Evolutionary conservation across 2,888 invertebrate species (phyloP), one percentile per base, ranked within the genome.

Genomic region (Laothoe populi): DNA sequence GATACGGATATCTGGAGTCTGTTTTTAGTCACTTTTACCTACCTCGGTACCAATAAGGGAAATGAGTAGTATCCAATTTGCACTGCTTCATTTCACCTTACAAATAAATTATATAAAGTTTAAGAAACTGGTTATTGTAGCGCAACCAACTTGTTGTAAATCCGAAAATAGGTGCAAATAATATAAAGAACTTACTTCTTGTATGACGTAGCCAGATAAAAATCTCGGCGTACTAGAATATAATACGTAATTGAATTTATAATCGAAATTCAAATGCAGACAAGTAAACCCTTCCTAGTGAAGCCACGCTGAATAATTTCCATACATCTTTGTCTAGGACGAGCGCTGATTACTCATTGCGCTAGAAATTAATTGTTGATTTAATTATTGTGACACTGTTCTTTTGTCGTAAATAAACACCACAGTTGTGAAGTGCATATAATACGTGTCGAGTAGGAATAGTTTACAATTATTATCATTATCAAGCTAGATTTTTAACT

Each of bases 281-380:
- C 53, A 19, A 31, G 35, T 19, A 53, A 53, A 19, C 53, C 13
- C 53, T 53, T 53, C 53, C 53, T 53, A 53, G 53, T 35, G 53
- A 4, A 13, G 53, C 4, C 16, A 53, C 19, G 53, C 10, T 19
- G 53, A 31, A 53, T 53, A 35, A 53, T 53, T 53, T 53, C 35
- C 35, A 35, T 53, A 35, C 10, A 35, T 35, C 53, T 53, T 53
- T 53, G 53, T 35, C 53, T 53, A 53, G 31, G 35, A 53, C 53
- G 35, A 53, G 10, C 16, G 31, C 19, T 19, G 53, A 53, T 35
- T 53, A 53, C 53, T 53, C 53, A 53, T 53, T 53, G 49, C 49
- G 10, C 26, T 53, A 53, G 53, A 53, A 53, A 53, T 31, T 53
- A 35, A 53, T 53, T 5, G 10, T 21, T 1, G 53, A 35, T 53